These are phyloP conservation scores for Lepidurus apus DNA, from an alignment of 1,140 invertebrate genomes.

Conservation along the genomic window DNA sequence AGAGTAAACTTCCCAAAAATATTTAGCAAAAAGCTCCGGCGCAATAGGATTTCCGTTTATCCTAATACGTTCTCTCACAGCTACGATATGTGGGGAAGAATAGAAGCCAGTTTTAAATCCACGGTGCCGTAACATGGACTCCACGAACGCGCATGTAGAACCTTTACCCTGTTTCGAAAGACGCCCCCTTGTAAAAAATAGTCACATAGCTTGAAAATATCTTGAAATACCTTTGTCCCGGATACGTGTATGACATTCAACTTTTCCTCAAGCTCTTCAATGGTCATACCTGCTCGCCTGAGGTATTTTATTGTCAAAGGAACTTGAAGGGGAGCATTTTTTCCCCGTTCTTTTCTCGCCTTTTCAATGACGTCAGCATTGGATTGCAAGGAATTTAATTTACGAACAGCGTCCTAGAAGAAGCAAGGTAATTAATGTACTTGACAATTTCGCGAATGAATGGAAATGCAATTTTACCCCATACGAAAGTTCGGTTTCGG, in stretches of 20 bases:
- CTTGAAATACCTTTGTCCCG: constrained; percentile 95
- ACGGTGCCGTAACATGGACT: constrained; percentile 77
- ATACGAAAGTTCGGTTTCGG: background rate
- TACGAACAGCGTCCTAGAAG: constrained; percentile 57
- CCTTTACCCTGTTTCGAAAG: constrained; percentile 48
- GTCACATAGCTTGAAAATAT: background rate
- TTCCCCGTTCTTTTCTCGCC: constrained; percentile 44
- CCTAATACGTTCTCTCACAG: constrained; percentile 85
- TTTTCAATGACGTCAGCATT: constrained; percentile 57
- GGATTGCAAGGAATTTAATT: constrained; percentile 63
- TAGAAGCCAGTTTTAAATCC: constrained; percentile 91
- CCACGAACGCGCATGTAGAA: constrained; percentile 88
- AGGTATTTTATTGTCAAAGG: constrained; percentile 51
- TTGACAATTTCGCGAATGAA: background rate
- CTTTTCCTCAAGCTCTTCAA: constrained; percentile 55
- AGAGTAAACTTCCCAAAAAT: constrained; percentile 80
- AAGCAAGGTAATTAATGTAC: background rate
- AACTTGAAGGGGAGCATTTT: constrained; percentile 41
- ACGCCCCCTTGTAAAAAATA: too few relatives aligned
- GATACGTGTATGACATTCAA: constrained; percentile 86
- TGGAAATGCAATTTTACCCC: background rate
- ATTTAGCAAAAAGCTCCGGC: constrained; percentile 63
- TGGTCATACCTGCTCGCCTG: constrained; percentile 55
- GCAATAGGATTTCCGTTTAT: constrained; percentile 76
- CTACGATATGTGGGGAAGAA: constrained; percentile 90